phyloP scores from a whole-genome alignment of 2,797 vertebrate genomes.

The Scarus forsteni region DNA sequence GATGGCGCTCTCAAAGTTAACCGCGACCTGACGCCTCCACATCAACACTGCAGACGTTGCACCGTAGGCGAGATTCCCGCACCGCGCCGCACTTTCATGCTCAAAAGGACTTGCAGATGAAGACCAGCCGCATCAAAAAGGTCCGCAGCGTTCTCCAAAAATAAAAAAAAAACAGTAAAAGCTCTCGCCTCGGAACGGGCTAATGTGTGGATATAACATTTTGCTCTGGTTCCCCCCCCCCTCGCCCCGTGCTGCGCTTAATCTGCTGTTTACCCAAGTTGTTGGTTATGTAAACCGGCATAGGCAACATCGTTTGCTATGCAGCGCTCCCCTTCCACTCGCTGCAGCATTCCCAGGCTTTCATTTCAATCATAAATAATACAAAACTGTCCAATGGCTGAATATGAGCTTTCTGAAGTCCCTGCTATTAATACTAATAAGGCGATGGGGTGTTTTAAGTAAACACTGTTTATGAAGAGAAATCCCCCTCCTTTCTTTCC shows the following conservation, averaged over 20 bases:
- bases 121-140: slow-evolving; percentile 65
- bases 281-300: slow-evolving; percentile 77
- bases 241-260: slow-evolving; percentile 45
- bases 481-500: slow-evolving; percentile 20
- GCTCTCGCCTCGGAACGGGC: slow-evolving; percentile 29
- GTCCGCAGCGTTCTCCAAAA: slow-evolving; percentile 35
- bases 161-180: not conserved
- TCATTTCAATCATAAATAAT: slow-evolving; percentile 85
- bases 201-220: slow-evolving; percentile 69
- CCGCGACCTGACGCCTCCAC: slow-evolving; percentile 53
- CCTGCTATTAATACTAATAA: slow-evolving; percentile 87
- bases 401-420: slow-evolving; percentile 85
- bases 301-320: slow-evolving; percentile 76
- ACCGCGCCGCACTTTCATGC: slow-evolving; percentile 54
- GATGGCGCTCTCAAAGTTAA: slow-evolving; percentile 30
- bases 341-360: slow-evolving; percentile 70
- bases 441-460: slow-evolving; percentile 74
- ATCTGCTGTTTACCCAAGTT: slow-evolving; percentile 75
- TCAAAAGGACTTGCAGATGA: slow-evolving; percentile 78
- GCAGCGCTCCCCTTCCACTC: slow-evolving; percentile 56
- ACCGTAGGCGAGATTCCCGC: slow-evolving; percentile 49
- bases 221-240: slow-evolving; percentile 60
- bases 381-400: slow-evolving; percentile 82
- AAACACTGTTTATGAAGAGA: slow-evolving; percentile 80
- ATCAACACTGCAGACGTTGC: slow-evolving; percentile 50